Percentiles rank a stretch among this genome's conserved stretches.
These are phyloP conservation scores for Tychaedon coryphoeus DNA, from an alignment of 2,113 vertebrate species.

Conservation along the genomic window DNA sequence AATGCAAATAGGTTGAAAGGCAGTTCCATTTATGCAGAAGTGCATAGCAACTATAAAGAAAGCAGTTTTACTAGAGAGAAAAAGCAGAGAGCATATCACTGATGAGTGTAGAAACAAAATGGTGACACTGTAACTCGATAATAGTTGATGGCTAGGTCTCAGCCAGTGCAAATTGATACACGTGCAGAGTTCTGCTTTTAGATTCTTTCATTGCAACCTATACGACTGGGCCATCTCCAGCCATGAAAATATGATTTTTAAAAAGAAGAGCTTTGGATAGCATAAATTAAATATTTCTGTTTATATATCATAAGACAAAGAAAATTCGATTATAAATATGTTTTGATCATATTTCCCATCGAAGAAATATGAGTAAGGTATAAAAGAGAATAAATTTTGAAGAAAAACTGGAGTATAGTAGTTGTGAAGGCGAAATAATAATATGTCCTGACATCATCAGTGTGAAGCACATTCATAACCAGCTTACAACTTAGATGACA, in stretches of 20 bases:
- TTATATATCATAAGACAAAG: not conserved
- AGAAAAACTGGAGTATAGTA: not conserved
- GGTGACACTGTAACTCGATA: rapidly evolving
- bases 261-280: not conserved
- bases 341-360: not conserved
- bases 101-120: not conserved
- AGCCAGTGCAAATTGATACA: not conserved
- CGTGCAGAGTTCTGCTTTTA: not conserved
- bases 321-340: not conserved
- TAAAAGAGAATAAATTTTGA: not conserved
- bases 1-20: not conserved
- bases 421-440: not conserved
- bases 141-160: not conserved
- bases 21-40: not conserved
- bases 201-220: not conserved
- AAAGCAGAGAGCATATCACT: not conserved
- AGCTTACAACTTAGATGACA: not conserved
- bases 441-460: not conserved
- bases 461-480: not conserved
- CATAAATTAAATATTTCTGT: not conserved
- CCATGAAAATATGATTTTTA: not conserved
- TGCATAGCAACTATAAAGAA: not conserved
- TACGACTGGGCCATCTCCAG: not conserved
- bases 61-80: not conserved
- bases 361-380: not conserved